These are phyloP conservation scores for Rhyacophila brunnea DNA, from an alignment of 1,140 invertebrate species.

Conservation along the genomic window DNA sequence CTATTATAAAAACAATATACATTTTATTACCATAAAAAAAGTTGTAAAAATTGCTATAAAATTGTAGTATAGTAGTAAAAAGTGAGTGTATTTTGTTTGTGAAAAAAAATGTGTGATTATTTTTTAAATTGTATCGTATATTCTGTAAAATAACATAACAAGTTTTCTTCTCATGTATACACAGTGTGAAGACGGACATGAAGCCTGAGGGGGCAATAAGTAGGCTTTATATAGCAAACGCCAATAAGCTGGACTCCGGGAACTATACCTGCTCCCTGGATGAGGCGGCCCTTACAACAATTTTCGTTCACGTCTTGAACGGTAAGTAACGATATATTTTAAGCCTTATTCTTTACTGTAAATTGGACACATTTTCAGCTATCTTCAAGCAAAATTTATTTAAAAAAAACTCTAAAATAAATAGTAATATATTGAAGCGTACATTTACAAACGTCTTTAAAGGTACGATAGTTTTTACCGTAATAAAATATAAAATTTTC, in stretches of 20 bases:
- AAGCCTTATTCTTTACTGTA: slow-evolving; percentile 1
- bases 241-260: slow-evolving; percentile 70
- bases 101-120: too few species aligned
- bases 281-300: slow-evolving; percentile 62
- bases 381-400: neutral
- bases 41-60: too few species aligned
- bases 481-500: too few species aligned
- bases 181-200: slow-evolving; percentile 72
- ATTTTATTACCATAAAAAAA: too few species aligned
- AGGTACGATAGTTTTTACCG: too few species aligned
- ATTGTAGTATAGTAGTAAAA: too few species aligned
- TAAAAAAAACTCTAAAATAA: neutral
- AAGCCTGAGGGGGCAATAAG: slow-evolving; percentile 65
- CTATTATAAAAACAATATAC: too few species aligned
- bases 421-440: neutral
- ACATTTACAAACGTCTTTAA: too few species aligned
- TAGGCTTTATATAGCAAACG: slow-evolving; percentile 72
- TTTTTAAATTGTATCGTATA: too few species aligned
- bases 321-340: slow-evolving; percentile 51
- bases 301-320: slow-evolving; percentile 73
- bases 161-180: neutral
- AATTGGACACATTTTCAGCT: slow-evolving; percentile 4
- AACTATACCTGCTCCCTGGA: slow-evolving; percentile 74
- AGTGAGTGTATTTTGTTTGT: too few species aligned
- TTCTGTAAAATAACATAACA: neutral